Conservation (phyloP, 2,113 vertebrate genomes). For the Penelope pileata region DNA sequence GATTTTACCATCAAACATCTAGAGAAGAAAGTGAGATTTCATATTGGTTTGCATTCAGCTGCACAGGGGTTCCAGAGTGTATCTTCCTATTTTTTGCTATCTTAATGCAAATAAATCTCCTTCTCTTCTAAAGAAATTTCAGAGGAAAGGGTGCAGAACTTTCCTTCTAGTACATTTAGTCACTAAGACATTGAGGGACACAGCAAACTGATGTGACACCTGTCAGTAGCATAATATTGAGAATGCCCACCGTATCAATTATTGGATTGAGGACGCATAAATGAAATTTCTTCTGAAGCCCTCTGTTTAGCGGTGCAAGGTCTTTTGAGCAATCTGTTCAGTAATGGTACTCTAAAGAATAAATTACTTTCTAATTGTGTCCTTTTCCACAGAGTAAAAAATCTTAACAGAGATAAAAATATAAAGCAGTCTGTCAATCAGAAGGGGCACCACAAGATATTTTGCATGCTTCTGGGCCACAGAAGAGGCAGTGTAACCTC, state of each 20-base stretch:
- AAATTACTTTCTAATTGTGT: not conserved
- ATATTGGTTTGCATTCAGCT: rapidly evolving
- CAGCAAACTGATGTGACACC: not conserved
- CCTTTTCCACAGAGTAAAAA: not conserved
- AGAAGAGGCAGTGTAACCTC: not conserved
- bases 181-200: not conserved
- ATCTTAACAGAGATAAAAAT: not conserved
- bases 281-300: not conserved
- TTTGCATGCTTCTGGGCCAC: not conserved
- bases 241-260: not conserved
- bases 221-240: not conserved
- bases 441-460: not conserved
- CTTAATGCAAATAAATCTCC: not conserved
- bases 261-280: not conserved
- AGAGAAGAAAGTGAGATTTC: not conserved
- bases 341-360: not conserved
- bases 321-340: not conserved
- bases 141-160: not conserved
- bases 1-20: not conserved
- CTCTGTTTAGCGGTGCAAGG: not conserved
- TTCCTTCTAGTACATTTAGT: not conserved
- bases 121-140: not conserved
- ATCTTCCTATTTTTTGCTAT: not conserved
- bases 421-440: not conserved
- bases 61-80: not conserved